phyloP scores from a whole-genome alignment of 2,113 vertebrate genomes.

The Bos taurus region ARS-UCD2.0 NC_037333.1:24438001-24438500 shows the following conservation, averaged over 20 bases:
- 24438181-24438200: background rate
- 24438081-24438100: background rate
- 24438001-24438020: background rate
- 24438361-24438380: background rate
- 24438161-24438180: background rate
- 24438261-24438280: background rate
- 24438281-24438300: too few relatives aligned
- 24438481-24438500: background rate
- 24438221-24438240: background rate
- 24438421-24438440: background rate
- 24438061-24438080: background rate
- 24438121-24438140: background rate
- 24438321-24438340: background rate
- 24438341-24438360: background rate
- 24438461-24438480: background rate
- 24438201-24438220: background rate
- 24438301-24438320: background rate
- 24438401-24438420: background rate
- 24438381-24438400: background rate
- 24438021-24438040: background rate
- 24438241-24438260: background rate
- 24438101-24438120: background rate
- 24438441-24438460: background rate
- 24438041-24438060: background rate
- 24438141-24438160: background rate